Percentiles rank a stretch among this genome's conserved stretches.
phyloP scores from a whole-genome alignment of 2,888 invertebrate genomes.

The Clunio marinus region DNA sequence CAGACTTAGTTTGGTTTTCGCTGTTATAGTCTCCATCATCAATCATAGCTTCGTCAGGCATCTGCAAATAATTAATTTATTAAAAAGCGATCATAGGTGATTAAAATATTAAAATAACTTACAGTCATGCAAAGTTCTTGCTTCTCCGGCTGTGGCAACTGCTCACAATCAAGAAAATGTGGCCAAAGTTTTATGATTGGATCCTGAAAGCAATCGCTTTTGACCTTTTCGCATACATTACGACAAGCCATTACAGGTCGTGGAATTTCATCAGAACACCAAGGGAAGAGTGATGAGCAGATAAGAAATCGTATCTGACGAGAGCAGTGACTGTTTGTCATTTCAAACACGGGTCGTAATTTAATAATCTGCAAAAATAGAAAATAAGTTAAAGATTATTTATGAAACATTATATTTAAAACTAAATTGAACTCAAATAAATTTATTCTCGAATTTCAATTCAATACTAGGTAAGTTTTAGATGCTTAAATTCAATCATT shows the following conservation, averaged over 20 bases:
- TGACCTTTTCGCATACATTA: constrained; percentile 76
- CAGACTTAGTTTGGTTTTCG: constrained; percentile 5
- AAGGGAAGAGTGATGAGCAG: constrained; percentile 85
- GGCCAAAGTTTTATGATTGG: constrained; percentile 71
- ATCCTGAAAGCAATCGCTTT: constrained; percentile 59
- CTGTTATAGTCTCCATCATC: background rate
- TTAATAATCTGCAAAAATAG: constrained; percentile 27
- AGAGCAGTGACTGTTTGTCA: constrained; percentile 58
- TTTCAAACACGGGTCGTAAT: constrained; percentile 26
- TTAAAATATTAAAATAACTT: too few relatives aligned
- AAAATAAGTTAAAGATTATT: too few relatives aligned
- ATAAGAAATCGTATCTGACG: constrained; percentile 77
- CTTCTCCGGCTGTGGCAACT: constrained; percentile 69
- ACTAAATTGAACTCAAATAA: too few relatives aligned
- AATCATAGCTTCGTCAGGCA: constrained; percentile 41
- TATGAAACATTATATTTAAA: too few relatives aligned
- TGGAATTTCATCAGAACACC: constrained; percentile 82
- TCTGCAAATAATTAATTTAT: constrained; percentile 18
- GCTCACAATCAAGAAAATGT: constrained; percentile 69
- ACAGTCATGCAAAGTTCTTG: constrained; percentile 75
- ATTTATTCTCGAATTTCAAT: too few relatives aligned
- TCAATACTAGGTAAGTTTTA: too few relatives aligned
- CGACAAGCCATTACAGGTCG: constrained; percentile 82
- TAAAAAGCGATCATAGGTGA: too few relatives aligned
- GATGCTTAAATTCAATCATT: too few relatives aligned